Percentiles rank a stretch among this genome's conserved stretches.
These are phyloP conservation scores for Leptogaster cylindrica DNA, from an alignment of 2,888 invertebrate species.

Conservation along the genomic window DNA sequence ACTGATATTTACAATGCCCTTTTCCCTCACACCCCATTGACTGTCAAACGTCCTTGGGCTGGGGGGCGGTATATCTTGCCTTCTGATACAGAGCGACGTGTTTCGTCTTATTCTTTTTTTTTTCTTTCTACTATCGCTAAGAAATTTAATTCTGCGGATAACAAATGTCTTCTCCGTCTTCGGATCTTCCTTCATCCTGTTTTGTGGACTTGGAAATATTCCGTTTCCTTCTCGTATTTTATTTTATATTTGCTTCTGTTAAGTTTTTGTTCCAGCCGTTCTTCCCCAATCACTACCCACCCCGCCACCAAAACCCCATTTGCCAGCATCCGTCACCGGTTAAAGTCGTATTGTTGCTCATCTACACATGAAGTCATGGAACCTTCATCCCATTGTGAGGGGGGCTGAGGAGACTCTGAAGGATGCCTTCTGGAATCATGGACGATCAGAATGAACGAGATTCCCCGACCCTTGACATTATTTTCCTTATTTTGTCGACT, in stretches of 20 bases:
- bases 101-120: too few relatives aligned
- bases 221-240: background rate
- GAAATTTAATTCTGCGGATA: constrained; percentile 18
- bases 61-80: constrained; percentile 1
- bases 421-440: background rate
- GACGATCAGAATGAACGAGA: constrained; percentile 2
- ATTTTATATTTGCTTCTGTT: background rate
- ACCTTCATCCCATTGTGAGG: too few relatives aligned
- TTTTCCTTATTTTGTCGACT: constrained; percentile 8
- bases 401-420: background rate
- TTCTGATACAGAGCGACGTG: background rate
- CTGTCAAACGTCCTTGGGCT: background rate
- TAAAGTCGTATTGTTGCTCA: background rate
- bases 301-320: too few relatives aligned
- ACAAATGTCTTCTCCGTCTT: constrained; percentile 15
- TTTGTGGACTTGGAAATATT: constrained; percentile 9
- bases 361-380: background rate
- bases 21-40: background rate
- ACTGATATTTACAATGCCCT: constrained; percentile 1
- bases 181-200: constrained; percentile 9
- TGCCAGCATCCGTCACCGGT: too few relatives aligned
- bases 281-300: too few relatives aligned
- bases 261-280: background rate
- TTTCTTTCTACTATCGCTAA: constrained; percentile 5
- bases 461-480: background rate